Base-by-base conservation (phyloP, 37 sponge, comb jelly and placozoan genomes). In the Petrosia ficiformis region DNA sequence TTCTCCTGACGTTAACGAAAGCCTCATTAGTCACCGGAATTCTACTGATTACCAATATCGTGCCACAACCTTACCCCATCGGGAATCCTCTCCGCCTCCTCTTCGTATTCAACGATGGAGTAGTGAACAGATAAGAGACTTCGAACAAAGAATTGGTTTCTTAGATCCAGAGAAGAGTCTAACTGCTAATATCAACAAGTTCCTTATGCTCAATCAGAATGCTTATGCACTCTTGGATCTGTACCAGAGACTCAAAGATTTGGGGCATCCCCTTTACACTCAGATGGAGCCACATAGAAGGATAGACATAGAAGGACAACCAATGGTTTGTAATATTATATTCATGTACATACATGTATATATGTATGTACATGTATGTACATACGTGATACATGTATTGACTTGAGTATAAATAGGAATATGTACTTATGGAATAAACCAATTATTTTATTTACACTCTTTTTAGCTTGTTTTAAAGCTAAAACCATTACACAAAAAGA, bases 141-240 rank as follows among this genome's bases (percentile, higher is more conserved):
- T 94, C 80, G 90, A 86, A 26, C 82, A 87, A 65, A 83, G 83
- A 65, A 67, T 94, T 28, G 91, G 90, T 4, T 90, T 94, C 75
- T 39, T 90, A 59, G 90, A 94, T 71, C 39, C 77, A 2, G 74
- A 80, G 48, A 77, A 73, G 1, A 68, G 75, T 29, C 35, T 57
- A 4, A 72, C 35, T 26, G 35, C 65, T 30, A 63, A 74, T 8
- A 75, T 80, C 61, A 80, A 63, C 2, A 41, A 65, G 4, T 90
- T 90, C 42, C 69, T 81, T 44, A 76, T 71, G 44, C 60, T 90
- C 30, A 79, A 80, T 34, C 73, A 84, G 85, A 84, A 79, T 77
- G 90, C 81, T 41, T 80, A 84, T 37, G 71, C 68, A 65, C 33
- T 90, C 39, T 41, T 84, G 34, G 71, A 64, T 0, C 60, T 66